Evolutionary conservation across 2,113 vertebrate genomes (phyloP), one percentile per base, ranked within the genome.

Genomic region (Pagrus major): DNA sequence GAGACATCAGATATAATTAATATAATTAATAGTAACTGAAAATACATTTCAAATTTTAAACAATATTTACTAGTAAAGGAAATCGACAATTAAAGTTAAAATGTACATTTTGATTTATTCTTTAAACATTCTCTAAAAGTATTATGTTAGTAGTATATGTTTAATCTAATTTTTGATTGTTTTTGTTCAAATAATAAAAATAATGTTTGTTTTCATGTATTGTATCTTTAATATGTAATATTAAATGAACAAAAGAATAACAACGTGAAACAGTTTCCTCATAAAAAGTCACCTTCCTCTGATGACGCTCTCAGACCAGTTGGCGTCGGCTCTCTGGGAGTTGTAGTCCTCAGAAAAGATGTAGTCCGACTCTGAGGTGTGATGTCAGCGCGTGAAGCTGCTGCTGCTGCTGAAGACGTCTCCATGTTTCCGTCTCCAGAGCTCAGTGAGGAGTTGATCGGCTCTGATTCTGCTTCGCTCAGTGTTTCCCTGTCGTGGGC

Each of bases 351-450:
- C 2, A 6, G 58, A 27, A 16, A 6, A 44, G 60, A n/a, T 55
- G 72, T 67, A 64, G 74, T 65, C 41, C 0, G 31, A 35, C 2
- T 1, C 0, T 0, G 12, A 3, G 47, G n/a, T 20, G 69, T 46
- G 23, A 23, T 0, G 21, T 31, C 37, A 16, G 0, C 6, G 0
- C 9, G 21, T 15, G 14, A 11, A 0, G 18, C 4, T 1, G 10
- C 3, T 14, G n/a, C n/a, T 3, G 21, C 14, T 14, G 47, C 6
- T 39, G 21, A 44, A 1, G 37, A 41, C 2, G 15, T 37, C 0
- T 0, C 3, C 15, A 2, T 0, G 21, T 33, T 31, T 64, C 33
- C 42, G 3, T 56, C 3, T 0, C 27, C n/a, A 0, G 7, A 15
- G 21, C 14, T 68, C 14, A 0, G 10, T 3, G 41, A 7, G 2